Base-by-base conservation (phyloP, 1,140 invertebrate species). In the Pogonus chalceus region DNA sequence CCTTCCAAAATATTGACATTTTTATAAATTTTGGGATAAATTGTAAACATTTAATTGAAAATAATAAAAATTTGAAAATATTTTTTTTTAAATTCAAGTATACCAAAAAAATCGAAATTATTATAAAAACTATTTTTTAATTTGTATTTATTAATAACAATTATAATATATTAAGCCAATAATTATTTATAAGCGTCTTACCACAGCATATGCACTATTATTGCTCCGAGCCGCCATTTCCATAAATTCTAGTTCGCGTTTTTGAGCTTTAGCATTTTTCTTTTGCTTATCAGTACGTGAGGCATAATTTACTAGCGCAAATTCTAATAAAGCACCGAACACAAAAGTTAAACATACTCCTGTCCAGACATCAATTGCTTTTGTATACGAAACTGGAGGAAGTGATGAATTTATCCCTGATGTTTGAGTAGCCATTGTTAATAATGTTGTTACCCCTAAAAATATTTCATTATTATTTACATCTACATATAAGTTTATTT, bases 291-390 rank as follows among this genome's bases (percentile, higher is more conserved):
- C 91, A 55, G 88, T 91, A 52, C 91, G 79, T 55, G 90, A 93
- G 26, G 91, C 91, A 72, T 95, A 95, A 73, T 95, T 95, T 53
- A 95, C 92, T 48, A 95, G 78, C 20, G 92, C 92, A 65, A 95
- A 95, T 74, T 95, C 92, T 43, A 95, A 78, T 53, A 95, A 73
- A 16, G 92, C 92, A 20, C 90, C 90, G 69, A 95, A 95, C 18
- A 95, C 92, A 72, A 95, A 95, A 18, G 90, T 93, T 56, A 94
- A 77, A 71, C 92, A 95, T 14, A 93, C 90, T 35, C 92, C 92
- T 46, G 92, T 95, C 92, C 92, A 95, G 37, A 95, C 89, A 69
- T 95, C 92, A 59, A 95, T 92, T 55, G 92, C 90, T 70, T 95
- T 95, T 31, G 90, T 94, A 71, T 95, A 95, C 39, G 89, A 92